Conservation (phyloP, 2,113 vertebrate species). For the Hyperoodon ampullatus region DNA sequence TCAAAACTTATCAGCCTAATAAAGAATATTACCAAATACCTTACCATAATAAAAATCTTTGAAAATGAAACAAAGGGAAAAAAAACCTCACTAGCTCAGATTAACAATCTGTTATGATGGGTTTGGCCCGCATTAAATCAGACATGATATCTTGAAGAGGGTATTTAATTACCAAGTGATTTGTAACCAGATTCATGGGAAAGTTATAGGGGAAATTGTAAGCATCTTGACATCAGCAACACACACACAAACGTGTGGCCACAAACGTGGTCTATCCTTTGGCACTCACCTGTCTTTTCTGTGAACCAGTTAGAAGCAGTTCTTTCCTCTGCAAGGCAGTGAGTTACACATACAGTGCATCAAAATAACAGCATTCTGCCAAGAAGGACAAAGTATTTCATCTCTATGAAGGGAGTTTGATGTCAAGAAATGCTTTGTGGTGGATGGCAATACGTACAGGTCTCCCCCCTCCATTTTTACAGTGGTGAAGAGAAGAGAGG, state of each 20-base stretch:
- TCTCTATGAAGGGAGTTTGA: not conserved
- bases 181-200: not conserved
- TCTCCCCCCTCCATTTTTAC: not conserved
- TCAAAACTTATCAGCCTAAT: constrained; percentile 77
- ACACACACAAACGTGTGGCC: not conserved
- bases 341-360: not conserved
- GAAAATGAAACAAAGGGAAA: constrained; percentile 63
- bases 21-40: constrained; percentile 75
- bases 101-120: constrained; percentile 33
- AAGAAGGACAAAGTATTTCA: constrained; percentile 40
- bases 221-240: not conserved
- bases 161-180: constrained; percentile 56
- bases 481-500: not conserved
- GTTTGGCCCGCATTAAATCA: constrained; percentile 43
- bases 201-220: not conserved
- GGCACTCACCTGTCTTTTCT: not conserved
- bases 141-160: not conserved
- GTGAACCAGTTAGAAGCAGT: not conserved
- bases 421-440: constrained; percentile 43
- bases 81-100: not conserved
- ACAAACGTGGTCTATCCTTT: not conserved
- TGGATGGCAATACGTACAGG: not conserved
- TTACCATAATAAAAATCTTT: constrained; percentile 65
- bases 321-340: not conserved
- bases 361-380: not conserved